A percentile compares a stretch with the other conserved stretches of the same genome.
phyloP scores from a whole-genome alignment of 2,113 vertebrate species.

The Pterocles orientalis region DNA sequence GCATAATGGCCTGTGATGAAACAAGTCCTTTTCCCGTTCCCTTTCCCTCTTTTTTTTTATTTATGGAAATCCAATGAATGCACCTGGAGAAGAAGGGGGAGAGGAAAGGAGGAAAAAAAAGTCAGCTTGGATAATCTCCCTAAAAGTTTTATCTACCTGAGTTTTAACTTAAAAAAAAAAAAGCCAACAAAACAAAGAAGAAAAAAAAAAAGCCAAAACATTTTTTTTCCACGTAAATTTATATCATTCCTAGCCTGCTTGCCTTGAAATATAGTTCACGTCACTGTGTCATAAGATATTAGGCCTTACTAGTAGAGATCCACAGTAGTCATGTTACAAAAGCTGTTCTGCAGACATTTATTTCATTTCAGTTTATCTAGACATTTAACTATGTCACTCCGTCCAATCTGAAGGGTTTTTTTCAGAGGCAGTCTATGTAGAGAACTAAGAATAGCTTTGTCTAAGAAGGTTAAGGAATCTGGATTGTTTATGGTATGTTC shows the following conservation, averaged over 20 bases:
- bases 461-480: neutral
- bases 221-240: neutral
- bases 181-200: neutral
- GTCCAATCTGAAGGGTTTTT: neutral
- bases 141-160: neutral
- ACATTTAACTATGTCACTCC: neutral
- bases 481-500: neutral
- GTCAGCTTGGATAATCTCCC: neutral
- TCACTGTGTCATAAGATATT: neutral
- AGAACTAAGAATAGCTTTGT: neutral
- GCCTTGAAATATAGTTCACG: neutral
- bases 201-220: neutral
- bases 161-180: neutral
- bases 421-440: neutral
- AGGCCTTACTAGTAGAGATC: neutral
- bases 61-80: neutral
- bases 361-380: neutral
- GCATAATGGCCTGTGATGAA: neutral
- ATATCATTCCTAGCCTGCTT: neutral
- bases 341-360: neutral
- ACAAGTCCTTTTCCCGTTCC: neutral
- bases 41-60: neutral
- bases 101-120: neutral
- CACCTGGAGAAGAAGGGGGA: neutral
- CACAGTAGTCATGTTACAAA: neutral